Conservation (phyloP, 2,888 invertebrate species). For the Cerceris rybyensis region DNA sequence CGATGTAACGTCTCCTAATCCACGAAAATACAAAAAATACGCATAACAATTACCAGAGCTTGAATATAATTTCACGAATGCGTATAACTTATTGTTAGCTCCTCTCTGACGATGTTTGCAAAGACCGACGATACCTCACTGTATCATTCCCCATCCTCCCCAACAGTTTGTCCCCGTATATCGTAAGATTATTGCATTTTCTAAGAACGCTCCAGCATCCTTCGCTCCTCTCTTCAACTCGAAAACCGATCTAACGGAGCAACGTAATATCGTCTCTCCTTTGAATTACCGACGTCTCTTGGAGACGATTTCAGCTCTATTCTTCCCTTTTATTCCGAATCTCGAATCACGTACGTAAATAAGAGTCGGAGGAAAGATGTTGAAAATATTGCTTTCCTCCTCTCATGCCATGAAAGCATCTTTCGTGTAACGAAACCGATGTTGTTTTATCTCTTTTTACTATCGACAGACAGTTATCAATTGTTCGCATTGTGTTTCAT, state of each 20-base stretch:
- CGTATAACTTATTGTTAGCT: background rate
- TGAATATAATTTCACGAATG: background rate
- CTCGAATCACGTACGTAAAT: background rate
- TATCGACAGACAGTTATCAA: background rate
- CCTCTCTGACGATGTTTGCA: background rate
- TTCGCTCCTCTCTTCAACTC: background rate
- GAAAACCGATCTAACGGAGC: constrained; percentile 8
- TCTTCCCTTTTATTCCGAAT: background rate
- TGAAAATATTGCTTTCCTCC: background rate
- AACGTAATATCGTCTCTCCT: constrained; percentile 1
- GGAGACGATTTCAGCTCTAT: background rate
- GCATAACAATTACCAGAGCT: background rate
- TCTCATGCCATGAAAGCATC: too few relatives aligned
- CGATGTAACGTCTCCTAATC: background rate
- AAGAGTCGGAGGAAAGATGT: background rate
- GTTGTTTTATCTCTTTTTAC: too few relatives aligned
- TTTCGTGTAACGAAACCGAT: too few relatives aligned
- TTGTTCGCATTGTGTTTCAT: background rate
- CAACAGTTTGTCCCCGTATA: constrained; percentile 25
- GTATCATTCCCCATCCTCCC: constrained; percentile 11
- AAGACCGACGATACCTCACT: constrained; percentile 26
- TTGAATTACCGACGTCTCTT: constrained; percentile 8
- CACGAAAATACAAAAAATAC: background rate
- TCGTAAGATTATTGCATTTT: constrained; percentile 17
- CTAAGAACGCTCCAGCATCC: background rate